Conservation (phyloP, 2,888 invertebrate genomes). For the Synergus japonicus region DNA sequence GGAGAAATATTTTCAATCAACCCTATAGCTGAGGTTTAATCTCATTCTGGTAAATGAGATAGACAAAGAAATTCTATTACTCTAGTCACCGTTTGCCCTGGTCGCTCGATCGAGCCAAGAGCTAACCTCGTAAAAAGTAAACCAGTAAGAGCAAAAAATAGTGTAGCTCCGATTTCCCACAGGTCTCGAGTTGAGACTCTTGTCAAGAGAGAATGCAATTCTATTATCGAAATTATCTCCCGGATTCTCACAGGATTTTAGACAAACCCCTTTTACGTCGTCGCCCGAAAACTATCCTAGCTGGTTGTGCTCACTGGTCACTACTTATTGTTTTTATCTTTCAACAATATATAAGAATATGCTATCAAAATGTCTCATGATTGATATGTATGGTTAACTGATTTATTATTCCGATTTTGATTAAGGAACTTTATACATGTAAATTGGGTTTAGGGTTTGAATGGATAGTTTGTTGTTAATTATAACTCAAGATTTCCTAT, state of each 20-base stretch:
- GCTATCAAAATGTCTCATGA: no score
- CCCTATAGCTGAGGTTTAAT: background rate
- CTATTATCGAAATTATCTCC: constrained; percentile 4
- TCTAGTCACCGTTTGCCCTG: background rate
- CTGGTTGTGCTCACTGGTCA: background rate
- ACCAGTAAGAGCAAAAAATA: background rate
- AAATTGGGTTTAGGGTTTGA: background rate
- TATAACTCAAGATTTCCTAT: constrained; percentile 15
- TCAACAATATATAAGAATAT: background rate
- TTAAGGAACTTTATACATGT: background rate
- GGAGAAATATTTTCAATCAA: background rate
- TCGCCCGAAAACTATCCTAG: background rate
- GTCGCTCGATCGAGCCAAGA: constrained; percentile 16
- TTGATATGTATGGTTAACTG: no score
- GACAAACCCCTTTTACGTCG: background rate
- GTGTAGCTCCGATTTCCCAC: constrained; percentile 18
- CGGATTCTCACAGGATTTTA: background rate
- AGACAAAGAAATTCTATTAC: constrained; percentile 7
- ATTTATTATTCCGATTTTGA: no score
- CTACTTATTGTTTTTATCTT: background rate
- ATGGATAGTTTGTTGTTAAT: background rate
- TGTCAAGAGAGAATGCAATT: constrained; percentile 3
- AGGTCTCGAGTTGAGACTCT: background rate
- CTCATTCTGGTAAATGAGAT: constrained; percentile 5
- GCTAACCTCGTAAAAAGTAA: background rate